Percentiles rank a stretch among this genome's conserved stretches.
Conservation (phyloP, 2,113 vertebrate species). For the Melanotaenia duboulayi region DNA sequence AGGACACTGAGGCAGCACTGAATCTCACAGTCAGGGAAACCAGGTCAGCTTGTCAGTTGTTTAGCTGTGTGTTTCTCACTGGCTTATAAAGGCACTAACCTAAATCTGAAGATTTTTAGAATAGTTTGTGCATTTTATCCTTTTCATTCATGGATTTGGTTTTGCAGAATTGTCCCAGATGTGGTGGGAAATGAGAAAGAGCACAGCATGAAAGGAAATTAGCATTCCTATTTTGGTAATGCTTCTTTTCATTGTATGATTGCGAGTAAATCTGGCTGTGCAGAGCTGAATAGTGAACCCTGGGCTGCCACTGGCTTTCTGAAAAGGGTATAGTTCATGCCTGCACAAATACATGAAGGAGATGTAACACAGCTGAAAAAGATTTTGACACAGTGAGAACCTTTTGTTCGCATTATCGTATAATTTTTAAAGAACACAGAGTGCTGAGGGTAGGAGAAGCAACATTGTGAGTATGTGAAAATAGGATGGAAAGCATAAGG, state of each 20-base stretch:
- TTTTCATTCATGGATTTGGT: slow-evolving; percentile 22
- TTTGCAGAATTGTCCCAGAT: slow-evolving; percentile 18
- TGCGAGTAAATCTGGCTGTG: neutral
- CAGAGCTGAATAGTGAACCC: slow-evolving; percentile 3
- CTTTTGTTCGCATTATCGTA: neutral
- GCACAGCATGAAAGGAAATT: slow-evolving; percentile 15
- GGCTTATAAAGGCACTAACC: slow-evolving; percentile 52
- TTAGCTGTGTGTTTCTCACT: slow-evolving; percentile 48
- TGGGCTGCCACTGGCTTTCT: neutral
- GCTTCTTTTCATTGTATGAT: slow-evolving; percentile 19
- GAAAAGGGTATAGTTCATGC: neutral
- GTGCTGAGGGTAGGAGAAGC: neutral
- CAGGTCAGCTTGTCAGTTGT: slow-evolving; percentile 59
- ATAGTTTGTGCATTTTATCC: slow-evolving; percentile 16
- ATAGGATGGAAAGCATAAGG: neutral
- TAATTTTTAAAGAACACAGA: slow-evolving; percentile 5
- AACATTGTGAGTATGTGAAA: neutral
- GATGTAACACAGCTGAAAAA: neutral
- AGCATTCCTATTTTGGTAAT: slow-evolving; percentile 12
- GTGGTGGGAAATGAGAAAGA: slow-evolving; percentile 15
- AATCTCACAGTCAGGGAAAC: slow-evolving; percentile 47
- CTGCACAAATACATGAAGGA: neutral
- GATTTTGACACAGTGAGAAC: neutral
- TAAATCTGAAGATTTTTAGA: slow-evolving; percentile 39
- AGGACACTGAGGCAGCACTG: slow-evolving; percentile 1